These are phyloP conservation scores for Oncorhynchus kisutch DNA, from an alignment of 2,113 vertebrate genomes.

Conservation along the genomic window DNA sequence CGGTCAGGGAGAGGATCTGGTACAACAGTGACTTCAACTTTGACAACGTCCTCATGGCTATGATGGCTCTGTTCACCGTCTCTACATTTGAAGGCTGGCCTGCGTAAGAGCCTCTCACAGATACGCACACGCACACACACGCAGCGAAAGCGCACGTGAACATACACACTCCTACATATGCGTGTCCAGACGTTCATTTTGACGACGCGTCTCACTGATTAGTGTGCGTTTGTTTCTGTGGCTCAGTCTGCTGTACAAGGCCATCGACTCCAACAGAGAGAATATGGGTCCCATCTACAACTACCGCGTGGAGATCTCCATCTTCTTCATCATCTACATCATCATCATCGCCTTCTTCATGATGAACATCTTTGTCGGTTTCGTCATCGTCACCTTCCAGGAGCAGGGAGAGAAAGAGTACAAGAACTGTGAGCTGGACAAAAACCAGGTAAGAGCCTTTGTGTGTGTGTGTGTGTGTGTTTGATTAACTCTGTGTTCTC, in stretches of 20 bases:
- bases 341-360: conserved; percentile 99
- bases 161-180: not conserved
- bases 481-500: not conserved
- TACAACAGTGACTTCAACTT: conserved; percentile 98
- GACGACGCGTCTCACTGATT: not conserved
- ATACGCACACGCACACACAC: conserved; percentile 9
- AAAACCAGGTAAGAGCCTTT: conserved; percentile 87
- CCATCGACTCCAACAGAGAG: conserved; percentile 94
- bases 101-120: conserved; percentile 75
- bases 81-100: conserved; percentile 99
- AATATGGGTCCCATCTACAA: conserved; percentile 96
- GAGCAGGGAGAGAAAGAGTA: conserved; percentile 99
- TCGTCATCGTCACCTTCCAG: conserved; percentile 98
- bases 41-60: conserved; percentile 95
- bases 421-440: conserved; percentile 99
- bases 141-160: not conserved
- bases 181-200: not conserved
- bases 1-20: conserved; percentile 90
- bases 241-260: conserved; percentile 90
- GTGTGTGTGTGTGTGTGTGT: not conserved
- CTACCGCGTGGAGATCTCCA: conserved; percentile 96
- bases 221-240: not conserved
- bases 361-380: conserved; percentile 99
- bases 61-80: conserved; percentile 99
- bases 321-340: conserved; percentile 99